Base-by-base conservation (phyloP, 37 sponge, comb jelly and placozoan genomes). In the Cladorhizidae sp. region DNA sequence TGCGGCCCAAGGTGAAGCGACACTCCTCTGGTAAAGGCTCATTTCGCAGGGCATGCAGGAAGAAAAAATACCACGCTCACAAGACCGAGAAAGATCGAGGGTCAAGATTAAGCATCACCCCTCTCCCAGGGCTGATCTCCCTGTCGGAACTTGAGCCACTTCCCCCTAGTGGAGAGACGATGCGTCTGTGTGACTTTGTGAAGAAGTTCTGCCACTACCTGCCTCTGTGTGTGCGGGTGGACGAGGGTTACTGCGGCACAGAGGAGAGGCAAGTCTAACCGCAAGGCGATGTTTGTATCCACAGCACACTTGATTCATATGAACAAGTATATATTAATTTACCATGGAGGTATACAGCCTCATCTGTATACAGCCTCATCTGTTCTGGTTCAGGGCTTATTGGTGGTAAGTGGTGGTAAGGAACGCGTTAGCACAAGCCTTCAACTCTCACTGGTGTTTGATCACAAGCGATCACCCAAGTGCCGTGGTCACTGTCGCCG, bases 181-280 rank as follows among this genome's bases (percentile, higher is more conserved):
- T 64, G 35, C 17, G 75, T 38, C 76, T 83, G 67, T 23, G 40
- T 38, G 50, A 45, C n/a, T 74, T 83, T 74, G 75, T 59, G 21
- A 9, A 41, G 15, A 58, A 28, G 20, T 67, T 74, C 67, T 38
- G 40, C 32, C 31, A 42, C 23, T 49, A 39, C 76, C 83, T 83
- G 0, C 83, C 83, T 17, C 50, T 73, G 51, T 68, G 69, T 64
- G 83, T 83, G 9, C 36, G 50, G 17, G 72, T 80, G 32, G 70
- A 69, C 17, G 67, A 80, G 33, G 81, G 81, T 0, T 80, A 45
- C 29, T 80, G 70, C 31, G 81, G 72, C 18, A 56, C 72, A 0
- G 57, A 70, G 20, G 81, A 80, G 33, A 68, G 81, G 37, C 43
- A 12, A 20, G 40, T 61, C 11, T 42, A 57, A 37, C 63, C 67